These are phyloP conservation scores for Simalia tracyae DNA, from an alignment of 2,797 vertebrate species.

Conservation along the genomic window DNA sequence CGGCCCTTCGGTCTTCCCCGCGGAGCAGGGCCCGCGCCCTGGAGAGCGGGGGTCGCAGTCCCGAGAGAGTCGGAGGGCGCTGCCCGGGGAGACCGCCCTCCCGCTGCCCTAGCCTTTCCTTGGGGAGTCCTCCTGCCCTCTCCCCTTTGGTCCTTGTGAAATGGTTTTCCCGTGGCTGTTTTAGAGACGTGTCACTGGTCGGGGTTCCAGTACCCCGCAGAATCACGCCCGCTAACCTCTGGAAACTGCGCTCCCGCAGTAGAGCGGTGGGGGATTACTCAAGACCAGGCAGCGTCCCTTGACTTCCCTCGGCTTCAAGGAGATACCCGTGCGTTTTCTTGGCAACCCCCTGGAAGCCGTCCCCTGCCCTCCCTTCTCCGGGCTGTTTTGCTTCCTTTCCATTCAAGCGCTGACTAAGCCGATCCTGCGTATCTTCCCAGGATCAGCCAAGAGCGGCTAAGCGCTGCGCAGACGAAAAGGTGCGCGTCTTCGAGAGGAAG, in stretches of 20 bases:
- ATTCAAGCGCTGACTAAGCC: background rate
- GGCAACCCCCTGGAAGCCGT: background rate
- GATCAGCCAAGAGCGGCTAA: background rate
- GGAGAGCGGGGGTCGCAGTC: background rate
- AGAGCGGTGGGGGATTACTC: background rate
- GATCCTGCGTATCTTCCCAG: background rate
- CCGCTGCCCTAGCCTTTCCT: background rate
- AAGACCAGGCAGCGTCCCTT: background rate
- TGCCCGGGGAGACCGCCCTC: background rate
- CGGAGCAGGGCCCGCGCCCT: background rate
- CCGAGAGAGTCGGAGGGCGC: too few species aligned
- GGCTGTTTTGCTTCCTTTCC: background rate
- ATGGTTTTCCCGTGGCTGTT: too few species aligned
- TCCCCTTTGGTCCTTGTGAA: background rate
- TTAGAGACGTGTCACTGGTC: background rate
- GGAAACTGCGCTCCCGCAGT: background rate
- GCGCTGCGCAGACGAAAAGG: background rate
- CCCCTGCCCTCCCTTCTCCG: background rate
- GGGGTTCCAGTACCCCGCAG: background rate
- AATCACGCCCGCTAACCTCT: background rate
- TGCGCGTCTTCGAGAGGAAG: background rate
- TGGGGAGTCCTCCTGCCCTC: background rate
- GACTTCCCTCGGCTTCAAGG: background rate
- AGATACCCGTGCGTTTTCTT: background rate
- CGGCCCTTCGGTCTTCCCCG: background rate